Percentiles rank a stretch among this genome's conserved stretches.
These are phyloP conservation scores for Troglohyphantes excavatus DNA, from an alignment of 2,888 invertebrate genomes.

Conservation along the genomic window DNA sequence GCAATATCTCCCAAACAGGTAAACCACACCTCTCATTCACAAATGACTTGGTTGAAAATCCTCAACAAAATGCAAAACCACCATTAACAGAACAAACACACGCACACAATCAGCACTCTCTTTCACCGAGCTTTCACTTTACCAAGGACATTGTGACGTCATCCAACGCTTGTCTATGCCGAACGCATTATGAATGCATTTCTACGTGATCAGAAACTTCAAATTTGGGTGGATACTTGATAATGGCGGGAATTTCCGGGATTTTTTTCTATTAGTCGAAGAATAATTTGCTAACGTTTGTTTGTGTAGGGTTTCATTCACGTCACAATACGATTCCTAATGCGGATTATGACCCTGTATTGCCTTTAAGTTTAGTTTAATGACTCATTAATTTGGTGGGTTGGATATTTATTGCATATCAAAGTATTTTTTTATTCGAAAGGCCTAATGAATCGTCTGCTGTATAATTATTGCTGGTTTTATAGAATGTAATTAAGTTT, in stretches of 20 bases:
- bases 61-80: neutral
- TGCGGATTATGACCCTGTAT: neutral
- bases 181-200: neutral
- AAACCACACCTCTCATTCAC: neutral
- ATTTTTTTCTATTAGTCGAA: neutral
- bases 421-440: neutral
- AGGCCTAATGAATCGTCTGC: slow-evolving; percentile 5
- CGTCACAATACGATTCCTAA: neutral
- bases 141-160: slow-evolving; percentile 38
- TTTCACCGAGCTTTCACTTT: neutral
- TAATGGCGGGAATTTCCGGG: slow-evolving; percentile 3
- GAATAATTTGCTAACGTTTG: neutral
- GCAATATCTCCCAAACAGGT: neutral
- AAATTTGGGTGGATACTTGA: slow-evolving; percentile 29
- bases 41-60: neutral
- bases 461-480: neutral
- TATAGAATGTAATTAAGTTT: too few species aligned
- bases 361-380: slow-evolving; percentile 1
- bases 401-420: neutral
- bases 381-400: neutral
- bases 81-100: neutral
- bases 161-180: slow-evolving; percentile 15
- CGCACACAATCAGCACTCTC: neutral
- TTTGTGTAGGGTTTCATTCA: neutral
- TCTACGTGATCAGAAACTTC: slow-evolving; percentile 43